A percentile compares a stretch with the other conserved stretches of the same genome.
Conservation (phyloP, 2,797 vertebrate species). For the Petrocephalus schoutedeni region DNA sequence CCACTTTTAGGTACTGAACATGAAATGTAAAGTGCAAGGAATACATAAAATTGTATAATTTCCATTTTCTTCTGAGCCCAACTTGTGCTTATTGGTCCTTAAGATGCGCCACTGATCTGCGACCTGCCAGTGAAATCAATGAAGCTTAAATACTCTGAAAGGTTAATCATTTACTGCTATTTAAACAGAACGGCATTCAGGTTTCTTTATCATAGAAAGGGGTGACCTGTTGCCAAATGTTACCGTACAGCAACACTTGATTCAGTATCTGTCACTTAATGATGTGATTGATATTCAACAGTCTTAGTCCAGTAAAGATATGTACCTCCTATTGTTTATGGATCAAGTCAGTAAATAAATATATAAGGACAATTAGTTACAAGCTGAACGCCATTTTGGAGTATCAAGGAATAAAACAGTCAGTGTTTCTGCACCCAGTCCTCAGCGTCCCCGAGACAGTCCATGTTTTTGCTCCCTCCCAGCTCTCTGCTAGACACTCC, state of each 20-base stretch:
- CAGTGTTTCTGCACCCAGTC: not conserved
- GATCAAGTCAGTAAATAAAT: not conserved
- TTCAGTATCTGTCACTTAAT: not conserved
- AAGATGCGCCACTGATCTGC: not conserved
- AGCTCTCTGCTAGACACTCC: not conserved
- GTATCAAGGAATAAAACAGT: not conserved
- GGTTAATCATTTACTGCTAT: not conserved
- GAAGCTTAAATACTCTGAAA: not conserved
- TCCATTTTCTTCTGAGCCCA: not conserved
- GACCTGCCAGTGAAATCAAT: not conserved
- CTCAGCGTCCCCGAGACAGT: not conserved
- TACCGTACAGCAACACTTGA: not conserved
- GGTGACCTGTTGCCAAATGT: not conserved
- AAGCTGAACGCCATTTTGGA: not conserved
- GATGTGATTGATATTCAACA: not conserved
- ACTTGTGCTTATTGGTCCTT: not conserved
- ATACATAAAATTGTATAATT: not conserved
- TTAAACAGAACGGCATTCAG: not conserved
- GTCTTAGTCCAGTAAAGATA: not conserved
- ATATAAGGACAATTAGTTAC: not conserved
- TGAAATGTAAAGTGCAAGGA: not conserved
- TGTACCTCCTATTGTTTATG: not conserved
- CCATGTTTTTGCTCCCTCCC: not conserved
- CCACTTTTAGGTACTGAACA: not conserved
- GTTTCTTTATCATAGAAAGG: not conserved